These are phyloP conservation scores for Ophiodon elongatus DNA, from an alignment of 2,113 vertebrate genomes.

Conservation along the genomic window DNA sequence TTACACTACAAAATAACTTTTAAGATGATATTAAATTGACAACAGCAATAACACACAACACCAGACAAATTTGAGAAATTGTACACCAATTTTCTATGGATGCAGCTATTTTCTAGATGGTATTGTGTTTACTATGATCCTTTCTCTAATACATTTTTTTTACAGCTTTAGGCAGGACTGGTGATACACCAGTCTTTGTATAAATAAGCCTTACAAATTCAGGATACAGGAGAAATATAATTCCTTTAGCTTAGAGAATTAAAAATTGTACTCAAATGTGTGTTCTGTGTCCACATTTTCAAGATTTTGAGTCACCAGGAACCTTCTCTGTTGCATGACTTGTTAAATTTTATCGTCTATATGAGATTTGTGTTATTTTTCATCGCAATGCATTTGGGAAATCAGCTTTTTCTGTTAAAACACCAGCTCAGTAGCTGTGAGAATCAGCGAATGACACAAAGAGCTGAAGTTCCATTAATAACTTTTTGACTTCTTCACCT, in stretches of 20 bases:
- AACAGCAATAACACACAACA: constrained; percentile 15
- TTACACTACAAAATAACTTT: neutral
- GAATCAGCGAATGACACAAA: neutral
- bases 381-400: neutral
- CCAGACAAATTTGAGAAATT: neutral
- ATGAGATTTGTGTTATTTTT: neutral
- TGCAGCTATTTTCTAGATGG: too few relatives aligned
- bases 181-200: neutral
- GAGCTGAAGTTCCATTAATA: neutral
- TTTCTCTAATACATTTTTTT: neutral
- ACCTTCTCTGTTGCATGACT: neutral
- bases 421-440: neutral
- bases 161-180: neutral
- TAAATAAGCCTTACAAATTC: neutral
- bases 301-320: neutral
- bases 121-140: neutral
- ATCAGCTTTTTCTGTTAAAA: neutral
- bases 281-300: neutral
- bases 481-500: constrained; percentile 55
- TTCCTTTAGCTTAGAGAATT: neutral
- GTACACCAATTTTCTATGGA: neutral
- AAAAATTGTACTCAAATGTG: neutral
- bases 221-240: neutral
- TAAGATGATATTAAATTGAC: neutral
- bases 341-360: neutral